phyloP scores from a whole-genome alignment of 2,797 vertebrate genomes.

The Hozukius guyotensis region DNA sequence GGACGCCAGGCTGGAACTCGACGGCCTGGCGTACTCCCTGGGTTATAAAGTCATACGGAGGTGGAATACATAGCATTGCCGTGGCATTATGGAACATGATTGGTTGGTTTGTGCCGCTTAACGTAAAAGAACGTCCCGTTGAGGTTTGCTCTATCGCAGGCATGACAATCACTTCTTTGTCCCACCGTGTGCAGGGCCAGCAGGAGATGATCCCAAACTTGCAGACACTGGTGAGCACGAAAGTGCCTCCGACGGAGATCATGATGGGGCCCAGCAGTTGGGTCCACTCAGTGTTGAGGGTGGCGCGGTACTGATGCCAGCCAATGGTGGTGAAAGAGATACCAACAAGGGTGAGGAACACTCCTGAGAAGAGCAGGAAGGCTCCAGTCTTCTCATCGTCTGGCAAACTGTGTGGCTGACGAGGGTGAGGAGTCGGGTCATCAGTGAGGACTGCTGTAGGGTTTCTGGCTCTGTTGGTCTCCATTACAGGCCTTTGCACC shows the following conservation, averaged over 20 bases:
- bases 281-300: conserved; percentile 81
- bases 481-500: conserved; percentile 4
- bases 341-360: conserved; percentile 85
- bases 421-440: conserved; percentile 70
- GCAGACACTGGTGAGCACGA: conserved; percentile 86
- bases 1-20: conserved; percentile 44
- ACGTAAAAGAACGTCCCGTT: conserved; percentile 79
- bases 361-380: conserved; percentile 85
- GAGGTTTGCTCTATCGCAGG: conserved; percentile 58
- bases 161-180: conserved; percentile 52
- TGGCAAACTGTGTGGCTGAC: conserved; percentile 63
- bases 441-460: conserved; percentile 41
- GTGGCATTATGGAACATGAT: conserved; percentile 82
- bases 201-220: conserved; percentile 84
- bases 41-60: conserved; percentile 58
- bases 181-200: conserved; percentile 70
- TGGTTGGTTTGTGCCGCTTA: conserved; percentile 83
- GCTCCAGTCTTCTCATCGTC: conserved; percentile 84
- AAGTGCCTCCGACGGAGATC: conserved; percentile 85
- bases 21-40: conserved; percentile 56
- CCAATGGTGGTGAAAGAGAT: conserved; percentile 85
- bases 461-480: neutral
- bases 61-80: conserved; percentile 83
- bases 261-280: conserved; percentile 88
- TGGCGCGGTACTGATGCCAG: conserved; percentile 79